Evolutionary conservation across 1,140 invertebrate genomes (phyloP).

Genomic region (Panagrolaimus sp.): DNA sequence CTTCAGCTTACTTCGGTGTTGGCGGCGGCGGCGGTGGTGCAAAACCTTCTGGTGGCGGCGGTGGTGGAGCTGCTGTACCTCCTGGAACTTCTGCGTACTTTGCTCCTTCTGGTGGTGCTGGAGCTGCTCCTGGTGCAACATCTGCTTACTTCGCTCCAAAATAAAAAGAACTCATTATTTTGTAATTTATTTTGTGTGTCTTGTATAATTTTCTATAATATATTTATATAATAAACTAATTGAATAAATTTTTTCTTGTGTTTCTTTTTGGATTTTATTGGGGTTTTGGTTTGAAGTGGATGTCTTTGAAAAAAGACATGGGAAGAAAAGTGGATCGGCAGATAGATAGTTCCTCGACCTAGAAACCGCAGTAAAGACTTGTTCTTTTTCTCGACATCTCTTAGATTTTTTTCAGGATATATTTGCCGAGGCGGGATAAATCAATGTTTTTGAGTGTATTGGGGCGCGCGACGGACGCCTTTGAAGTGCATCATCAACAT

Average conservation of each 20-base stretch:
- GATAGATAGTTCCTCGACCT: conserved; percentile 10
- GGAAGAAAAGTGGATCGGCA: not conserved
- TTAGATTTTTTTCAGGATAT: conserved; percentile 11
- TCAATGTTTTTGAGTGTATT: not conserved
- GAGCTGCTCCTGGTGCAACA: conserved; percentile 9
- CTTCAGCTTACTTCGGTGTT: conserved; percentile 16
- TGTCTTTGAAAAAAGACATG: not conserved
- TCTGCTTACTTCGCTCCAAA: conserved; percentile 16
- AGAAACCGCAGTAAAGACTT: conserved; percentile 1
- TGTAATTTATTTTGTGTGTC: not conserved
- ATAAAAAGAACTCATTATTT: not conserved
- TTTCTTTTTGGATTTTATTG: not conserved
- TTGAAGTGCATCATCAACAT: conserved; percentile 10
- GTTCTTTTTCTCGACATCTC: not conserved
- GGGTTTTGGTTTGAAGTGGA: not conserved
- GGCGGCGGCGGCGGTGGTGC: conserved; percentile 6
- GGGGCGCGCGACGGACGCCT: not conserved
- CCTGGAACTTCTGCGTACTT: conserved; percentile 13
- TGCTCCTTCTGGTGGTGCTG: not conserved
- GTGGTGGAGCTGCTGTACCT: conserved; percentile 6
- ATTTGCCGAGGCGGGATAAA: not conserved
- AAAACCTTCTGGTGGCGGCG: not conserved
- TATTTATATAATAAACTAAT: not conserved
- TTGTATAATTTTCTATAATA: no score
- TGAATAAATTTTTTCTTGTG: not conserved